Conservation (phyloP, 2,113 vertebrate genomes). For the Mobula birostris region DNA sequence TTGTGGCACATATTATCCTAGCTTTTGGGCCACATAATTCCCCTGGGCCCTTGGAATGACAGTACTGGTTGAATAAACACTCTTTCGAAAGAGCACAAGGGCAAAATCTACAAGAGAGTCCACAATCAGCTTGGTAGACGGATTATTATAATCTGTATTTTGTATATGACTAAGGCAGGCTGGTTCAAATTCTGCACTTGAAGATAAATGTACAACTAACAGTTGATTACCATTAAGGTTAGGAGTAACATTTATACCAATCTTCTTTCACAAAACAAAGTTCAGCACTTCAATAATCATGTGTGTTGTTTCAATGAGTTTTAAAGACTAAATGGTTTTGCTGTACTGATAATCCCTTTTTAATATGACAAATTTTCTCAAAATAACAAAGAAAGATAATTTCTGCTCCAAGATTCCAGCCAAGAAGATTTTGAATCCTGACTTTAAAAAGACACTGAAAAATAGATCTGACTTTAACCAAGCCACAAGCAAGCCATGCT, state of each 20-base stretch:
- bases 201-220: not conserved
- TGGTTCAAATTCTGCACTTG: not conserved
- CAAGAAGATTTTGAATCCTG: not conserved
- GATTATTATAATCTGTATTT: not conserved
- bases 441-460: conserved; percentile 1
- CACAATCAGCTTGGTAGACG: not conserved
- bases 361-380: not conserved
- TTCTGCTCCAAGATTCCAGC: not conserved
- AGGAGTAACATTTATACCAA: not conserved
- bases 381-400: not conserved
- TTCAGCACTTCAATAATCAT: not conserved
- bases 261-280: not conserved
- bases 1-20: too few relatives aligned
- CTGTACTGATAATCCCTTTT: not conserved
- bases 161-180: not conserved
- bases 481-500: not conserved
- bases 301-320: not conserved
- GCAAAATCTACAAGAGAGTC: not conserved
- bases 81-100: not conserved
- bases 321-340: not conserved
- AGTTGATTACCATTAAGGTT: not conserved
- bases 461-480: not conserved
- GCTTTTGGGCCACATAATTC: too few relatives aligned
- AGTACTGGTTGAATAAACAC: not conserved
- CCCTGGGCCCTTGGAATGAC: not conserved